A percentile compares a stretch with the other conserved stretches of the same genome.
phyloP scores from a whole-genome alignment of 2,888 invertebrate species.

The Crocallis elinguaria region DNA sequence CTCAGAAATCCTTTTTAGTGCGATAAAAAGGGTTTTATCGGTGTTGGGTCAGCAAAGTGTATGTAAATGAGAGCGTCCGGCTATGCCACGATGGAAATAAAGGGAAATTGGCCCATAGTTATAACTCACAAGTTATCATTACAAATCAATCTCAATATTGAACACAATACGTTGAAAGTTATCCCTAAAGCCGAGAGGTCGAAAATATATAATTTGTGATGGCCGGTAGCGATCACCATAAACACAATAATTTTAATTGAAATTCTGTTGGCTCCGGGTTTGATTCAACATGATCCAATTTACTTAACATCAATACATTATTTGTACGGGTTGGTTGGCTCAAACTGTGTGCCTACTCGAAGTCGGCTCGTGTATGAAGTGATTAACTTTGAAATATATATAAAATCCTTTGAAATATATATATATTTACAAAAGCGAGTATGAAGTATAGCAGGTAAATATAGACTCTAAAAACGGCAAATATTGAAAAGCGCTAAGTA shows the following conservation, averaged over 20 bases:
- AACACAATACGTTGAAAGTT: slow-evolving; percentile 5
- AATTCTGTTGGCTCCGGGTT: slow-evolving; percentile 13
- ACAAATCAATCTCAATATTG: slow-evolving; percentile 29
- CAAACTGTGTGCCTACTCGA: slow-evolving; percentile 2
- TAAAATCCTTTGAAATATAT: too few species aligned
- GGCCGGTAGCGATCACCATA: slow-evolving; percentile 3
- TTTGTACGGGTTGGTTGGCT: slow-evolving; percentile 11
- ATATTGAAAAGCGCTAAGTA: too few species aligned
- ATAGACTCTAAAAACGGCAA: too few species aligned
- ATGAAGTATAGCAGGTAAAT: too few species aligned
- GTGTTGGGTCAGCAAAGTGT: slow-evolving; percentile 79
- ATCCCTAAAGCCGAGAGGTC: slow-evolving; percentile 3
- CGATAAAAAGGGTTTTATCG: slow-evolving; percentile 79
- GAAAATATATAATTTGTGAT: slow-evolving; percentile 4
- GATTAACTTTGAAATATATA: too few species aligned
- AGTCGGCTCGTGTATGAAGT: neutral
- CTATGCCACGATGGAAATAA: slow-evolving; percentile 67
- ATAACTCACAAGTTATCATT: slow-evolving; percentile 42
- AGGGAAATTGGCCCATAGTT: slow-evolving; percentile 62
- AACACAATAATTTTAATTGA: slow-evolving; percentile 20
- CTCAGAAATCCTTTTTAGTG: slow-evolving; percentile 71
- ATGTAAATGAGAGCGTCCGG: slow-evolving; percentile 74
- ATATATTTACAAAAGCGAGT: too few species aligned
- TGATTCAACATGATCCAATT: slow-evolving; percentile 20
- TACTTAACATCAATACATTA: slow-evolving; percentile 21